Evolutionary conservation across 1,140 invertebrate species (phyloP).

Genomic region (Drosophila trapezifrons): DNA sequence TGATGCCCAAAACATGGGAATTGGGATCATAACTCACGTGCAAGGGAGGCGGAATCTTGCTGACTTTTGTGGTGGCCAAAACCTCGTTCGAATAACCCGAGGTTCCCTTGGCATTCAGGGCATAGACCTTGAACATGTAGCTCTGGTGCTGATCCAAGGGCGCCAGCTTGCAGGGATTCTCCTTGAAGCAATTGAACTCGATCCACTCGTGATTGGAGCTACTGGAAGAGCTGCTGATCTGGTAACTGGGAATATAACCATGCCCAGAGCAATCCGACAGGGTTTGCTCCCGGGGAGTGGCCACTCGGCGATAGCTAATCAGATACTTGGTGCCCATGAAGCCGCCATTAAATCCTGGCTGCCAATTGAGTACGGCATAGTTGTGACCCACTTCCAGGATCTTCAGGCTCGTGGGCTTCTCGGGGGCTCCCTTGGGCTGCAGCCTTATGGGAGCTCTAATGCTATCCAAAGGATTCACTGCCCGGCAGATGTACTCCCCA

Average conservation of each 20-base stretch:
- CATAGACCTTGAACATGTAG: constrained; percentile 93
- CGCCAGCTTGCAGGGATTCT: constrained; percentile 94
- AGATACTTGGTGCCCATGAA: constrained; percentile 92
- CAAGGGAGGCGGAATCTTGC: constrained; percentile 92
- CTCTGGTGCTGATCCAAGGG: constrained; percentile 92
- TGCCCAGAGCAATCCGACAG: constrained; percentile 86
- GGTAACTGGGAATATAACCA: constrained; percentile 49
- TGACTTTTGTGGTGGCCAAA: constrained; percentile 90
- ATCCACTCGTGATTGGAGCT: constrained; percentile 87
- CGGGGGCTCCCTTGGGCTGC: constrained; percentile 92
- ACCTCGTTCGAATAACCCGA: constrained; percentile 94
- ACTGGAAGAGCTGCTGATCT: constrained; percentile 63
- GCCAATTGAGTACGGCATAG: constrained; percentile 91
- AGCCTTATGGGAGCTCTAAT: constrained; percentile 91
- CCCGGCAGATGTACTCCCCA: constrained; percentile 94
- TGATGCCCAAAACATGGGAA: constrained; percentile 90
- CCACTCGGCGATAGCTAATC: constrained; percentile 89
- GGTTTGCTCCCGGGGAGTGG: constrained; percentile 86
- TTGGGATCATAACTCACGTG: constrained; percentile 92
- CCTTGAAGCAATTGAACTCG: constrained; percentile 92
- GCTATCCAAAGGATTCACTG: constrained; percentile 90
- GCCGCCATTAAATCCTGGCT: constrained; percentile 95
- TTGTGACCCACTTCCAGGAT: constrained; percentile 90
- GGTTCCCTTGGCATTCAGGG: constrained; percentile 92
- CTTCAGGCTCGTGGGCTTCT: constrained; percentile 89